A percentile compares a stretch with the other conserved stretches of the same genome.
Conservation (phyloP, 2,797 vertebrate species). For the Bufotes viridis region DNA sequence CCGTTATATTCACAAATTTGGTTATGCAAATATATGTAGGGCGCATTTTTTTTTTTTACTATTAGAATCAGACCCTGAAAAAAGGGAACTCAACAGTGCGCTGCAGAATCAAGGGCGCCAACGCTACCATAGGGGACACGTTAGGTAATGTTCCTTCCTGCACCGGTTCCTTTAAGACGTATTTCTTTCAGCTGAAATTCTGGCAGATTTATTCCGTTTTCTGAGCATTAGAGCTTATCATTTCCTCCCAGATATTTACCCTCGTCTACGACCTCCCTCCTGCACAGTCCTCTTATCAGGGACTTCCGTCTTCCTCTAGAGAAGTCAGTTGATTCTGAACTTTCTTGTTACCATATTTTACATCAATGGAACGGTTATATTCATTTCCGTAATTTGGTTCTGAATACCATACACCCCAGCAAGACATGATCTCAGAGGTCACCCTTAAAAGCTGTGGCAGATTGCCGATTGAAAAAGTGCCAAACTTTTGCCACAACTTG, state of each 20-base stretch:
- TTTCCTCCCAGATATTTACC: constrained; percentile 2
- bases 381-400: too few relatives aligned
- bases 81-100: neutral
- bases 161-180: neutral
- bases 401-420: too few relatives aligned
- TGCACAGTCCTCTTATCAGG: neutral
- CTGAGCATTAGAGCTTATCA: neutral
- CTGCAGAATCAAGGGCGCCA: neutral
- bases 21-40: neutral
- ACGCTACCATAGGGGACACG: neutral
- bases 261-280: neutral
- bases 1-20: neutral
- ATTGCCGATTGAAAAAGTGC: too few relatives aligned
- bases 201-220: neutral
- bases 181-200: neutral
- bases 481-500: too few relatives aligned
- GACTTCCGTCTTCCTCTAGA: neutral
- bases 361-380: too few relatives aligned
- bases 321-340: neutral
- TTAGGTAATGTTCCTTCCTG: neutral
- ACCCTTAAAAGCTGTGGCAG: too few relatives aligned
- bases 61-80: neutral
- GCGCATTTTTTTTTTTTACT: neutral
- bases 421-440: too few relatives aligned
- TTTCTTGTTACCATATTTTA: neutral